These are phyloP conservation scores for Drusus annulatus DNA, from an alignment of 1,140 invertebrate species.

Conservation along the genomic window DNA sequence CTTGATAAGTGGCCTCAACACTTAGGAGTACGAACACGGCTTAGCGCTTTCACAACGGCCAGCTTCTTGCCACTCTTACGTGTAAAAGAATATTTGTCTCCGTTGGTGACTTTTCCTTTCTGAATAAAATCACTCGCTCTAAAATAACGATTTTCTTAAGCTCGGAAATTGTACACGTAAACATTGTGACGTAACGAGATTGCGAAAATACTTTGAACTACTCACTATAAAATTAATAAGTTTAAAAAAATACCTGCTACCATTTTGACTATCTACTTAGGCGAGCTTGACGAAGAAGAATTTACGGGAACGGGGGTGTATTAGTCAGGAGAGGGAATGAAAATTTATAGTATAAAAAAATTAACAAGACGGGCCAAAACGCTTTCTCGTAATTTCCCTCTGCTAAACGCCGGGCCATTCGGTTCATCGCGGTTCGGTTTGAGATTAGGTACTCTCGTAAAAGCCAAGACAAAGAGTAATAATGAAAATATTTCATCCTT, in stretches of 20 bases:
- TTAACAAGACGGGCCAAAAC: no score
- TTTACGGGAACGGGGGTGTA: no score
- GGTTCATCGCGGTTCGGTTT: constrained; percentile 25
- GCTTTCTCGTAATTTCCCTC: background rate
- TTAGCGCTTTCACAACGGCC: background rate
- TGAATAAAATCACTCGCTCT: background rate
- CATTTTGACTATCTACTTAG: no score
- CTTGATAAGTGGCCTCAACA: constrained; percentile 9
- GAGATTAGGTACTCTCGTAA: constrained; percentile 27
- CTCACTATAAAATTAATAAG: no score
- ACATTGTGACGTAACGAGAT: no score
- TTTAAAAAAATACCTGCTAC: no score
- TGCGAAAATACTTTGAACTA: no score
- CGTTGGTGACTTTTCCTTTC: background rate
- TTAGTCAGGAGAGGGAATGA: no score
- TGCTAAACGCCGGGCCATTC: background rate
- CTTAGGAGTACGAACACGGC: constrained; percentile 7
- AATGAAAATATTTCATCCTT: constrained; percentile 38
- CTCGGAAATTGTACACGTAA: no score
- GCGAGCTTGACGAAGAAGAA: no score
- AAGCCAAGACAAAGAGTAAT: constrained; percentile 41
- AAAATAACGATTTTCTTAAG: background rate
- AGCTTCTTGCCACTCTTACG: constrained; percentile 15
- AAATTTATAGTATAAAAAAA: no score
- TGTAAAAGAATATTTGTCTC: constrained; percentile 4